Percentiles rank a stretch among this genome's conserved stretches.
Conservation (phyloP, 2,888 invertebrate genomes). For the Metalampra italica region DNA sequence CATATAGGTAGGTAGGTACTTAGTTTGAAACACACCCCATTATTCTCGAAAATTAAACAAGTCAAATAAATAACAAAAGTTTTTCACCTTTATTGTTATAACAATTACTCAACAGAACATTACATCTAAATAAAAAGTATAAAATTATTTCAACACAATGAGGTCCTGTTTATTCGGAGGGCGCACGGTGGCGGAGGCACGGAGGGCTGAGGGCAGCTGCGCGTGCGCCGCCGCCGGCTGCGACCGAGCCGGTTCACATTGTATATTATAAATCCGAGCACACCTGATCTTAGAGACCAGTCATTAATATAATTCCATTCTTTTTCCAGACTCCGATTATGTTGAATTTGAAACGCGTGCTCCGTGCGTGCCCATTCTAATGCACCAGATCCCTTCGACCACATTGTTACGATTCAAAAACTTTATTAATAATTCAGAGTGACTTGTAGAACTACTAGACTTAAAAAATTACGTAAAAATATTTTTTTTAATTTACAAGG, state of each 20-base stretch:
- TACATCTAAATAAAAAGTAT: conserved; percentile 38
- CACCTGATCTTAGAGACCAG: conserved; percentile 68
- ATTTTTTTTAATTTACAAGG: background rate
- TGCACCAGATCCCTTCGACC: conserved; percentile 19
- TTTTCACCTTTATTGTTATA: conserved; percentile 10
- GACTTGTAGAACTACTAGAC: too few relatives aligned
- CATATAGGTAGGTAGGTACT: too few relatives aligned
- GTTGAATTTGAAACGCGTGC: conserved; percentile 42
- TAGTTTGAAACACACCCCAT: too few relatives aligned
- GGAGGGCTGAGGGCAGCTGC: conserved; percentile 62
- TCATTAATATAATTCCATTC: conserved; percentile 63
- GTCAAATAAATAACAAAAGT: conserved; percentile 2
- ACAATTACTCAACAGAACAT: conserved; percentile 9
- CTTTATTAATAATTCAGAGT: background rate
- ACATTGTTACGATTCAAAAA: conserved; percentile 5
- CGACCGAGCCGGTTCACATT: conserved; percentile 63
- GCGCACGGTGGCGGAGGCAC: conserved; percentile 45
- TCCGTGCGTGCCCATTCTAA: conserved; percentile 24
- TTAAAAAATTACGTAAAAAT: too few relatives aligned
- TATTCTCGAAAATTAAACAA: background rate
- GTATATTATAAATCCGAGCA: conserved; percentile 68
- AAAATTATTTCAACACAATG: conserved; percentile 38
- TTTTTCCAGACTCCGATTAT: conserved; percentile 42
- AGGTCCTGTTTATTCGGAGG: conserved; percentile 61
- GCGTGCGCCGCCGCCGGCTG: conserved; percentile 60